phyloP scores from a whole-genome alignment of 2,113 vertebrate genomes.

The Amazona guildingii region DNA sequence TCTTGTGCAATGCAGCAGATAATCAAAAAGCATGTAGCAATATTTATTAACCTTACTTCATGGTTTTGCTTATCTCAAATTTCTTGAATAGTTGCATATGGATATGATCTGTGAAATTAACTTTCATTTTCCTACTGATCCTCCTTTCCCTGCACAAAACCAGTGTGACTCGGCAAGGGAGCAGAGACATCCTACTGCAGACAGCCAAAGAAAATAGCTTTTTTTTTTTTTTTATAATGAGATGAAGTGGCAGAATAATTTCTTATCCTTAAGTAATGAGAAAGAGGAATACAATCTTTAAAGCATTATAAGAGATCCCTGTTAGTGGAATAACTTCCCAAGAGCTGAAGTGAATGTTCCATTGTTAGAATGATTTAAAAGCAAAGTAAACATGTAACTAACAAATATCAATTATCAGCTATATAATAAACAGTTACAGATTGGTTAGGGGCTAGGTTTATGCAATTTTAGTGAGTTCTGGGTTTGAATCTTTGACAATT shows the following conservation, averaged over 20 bases:
- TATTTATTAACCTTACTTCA: constrained; percentile 31
- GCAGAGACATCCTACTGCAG: neutral
- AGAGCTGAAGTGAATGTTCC: neutral
- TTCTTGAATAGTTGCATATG: constrained; percentile 19
- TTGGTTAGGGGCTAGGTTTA: neutral
- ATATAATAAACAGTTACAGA: neutral
- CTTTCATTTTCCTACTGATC: neutral
- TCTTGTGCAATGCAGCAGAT: constrained; percentile 13
- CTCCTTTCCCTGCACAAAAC: neutral
- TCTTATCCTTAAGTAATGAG: neutral
- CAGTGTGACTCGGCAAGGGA: neutral
- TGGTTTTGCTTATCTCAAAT: neutral
- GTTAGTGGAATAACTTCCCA: neutral
- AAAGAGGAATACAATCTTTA: neutral
- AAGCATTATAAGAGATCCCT: neutral
- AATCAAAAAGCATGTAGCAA: neutral
- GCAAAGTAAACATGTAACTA: neutral
- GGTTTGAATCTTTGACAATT: neutral
- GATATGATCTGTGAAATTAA: constrained; percentile 26
- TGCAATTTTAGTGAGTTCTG: neutral
- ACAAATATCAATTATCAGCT: neutral
- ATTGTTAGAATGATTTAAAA: neutral
- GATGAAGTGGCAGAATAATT: neutral
- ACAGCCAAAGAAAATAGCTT: neutral
- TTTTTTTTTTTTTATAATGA: neutral